Evolutionary conservation across 2,113 vertebrate genomes (phyloP).

Genomic region (Hippocampus comes): DNA sequence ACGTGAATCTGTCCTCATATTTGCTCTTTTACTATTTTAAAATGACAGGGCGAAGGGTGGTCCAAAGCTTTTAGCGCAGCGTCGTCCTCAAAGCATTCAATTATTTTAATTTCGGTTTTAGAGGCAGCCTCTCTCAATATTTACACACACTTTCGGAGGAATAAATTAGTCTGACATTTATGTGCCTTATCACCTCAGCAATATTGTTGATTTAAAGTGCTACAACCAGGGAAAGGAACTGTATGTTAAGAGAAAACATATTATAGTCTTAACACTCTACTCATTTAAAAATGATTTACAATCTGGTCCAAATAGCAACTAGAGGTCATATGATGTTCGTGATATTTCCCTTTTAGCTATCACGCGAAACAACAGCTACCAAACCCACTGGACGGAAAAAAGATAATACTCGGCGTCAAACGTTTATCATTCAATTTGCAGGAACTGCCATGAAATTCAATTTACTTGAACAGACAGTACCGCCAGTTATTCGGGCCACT

Average conservation of each 20-base stretch:
- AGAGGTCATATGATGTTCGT: background rate
- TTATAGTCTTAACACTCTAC: background rate
- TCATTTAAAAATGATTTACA: background rate
- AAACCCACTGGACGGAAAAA: slow-evolving; percentile 14
- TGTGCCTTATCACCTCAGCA: background rate
- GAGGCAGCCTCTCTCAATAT: too few relatives aligned
- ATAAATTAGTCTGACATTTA: background rate
- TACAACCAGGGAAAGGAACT: too few relatives aligned
- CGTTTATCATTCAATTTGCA: slow-evolving; percentile 30
- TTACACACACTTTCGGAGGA: too few relatives aligned
- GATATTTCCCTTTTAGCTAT: background rate
- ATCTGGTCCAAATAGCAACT: background rate
- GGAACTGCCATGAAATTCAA: slow-evolving; percentile 44
- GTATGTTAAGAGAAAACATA: background rate
- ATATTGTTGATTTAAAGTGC: background rate
- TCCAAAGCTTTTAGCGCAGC: too few relatives aligned
- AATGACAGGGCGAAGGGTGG: background rate
- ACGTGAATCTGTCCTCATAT: too few relatives aligned
- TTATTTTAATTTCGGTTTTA: too few relatives aligned
- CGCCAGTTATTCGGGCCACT: slow-evolving; percentile 38
- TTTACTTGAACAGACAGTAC: slow-evolving; percentile 31
- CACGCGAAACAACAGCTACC: slow-evolving; percentile 2
- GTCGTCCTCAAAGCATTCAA: too few relatives aligned
- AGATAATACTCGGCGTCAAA: slow-evolving; percentile 19
- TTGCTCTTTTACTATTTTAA: background rate